phyloP scores from a whole-genome alignment of 1,140 invertebrate genomes.

The Cyclargus thomasi region DNA sequence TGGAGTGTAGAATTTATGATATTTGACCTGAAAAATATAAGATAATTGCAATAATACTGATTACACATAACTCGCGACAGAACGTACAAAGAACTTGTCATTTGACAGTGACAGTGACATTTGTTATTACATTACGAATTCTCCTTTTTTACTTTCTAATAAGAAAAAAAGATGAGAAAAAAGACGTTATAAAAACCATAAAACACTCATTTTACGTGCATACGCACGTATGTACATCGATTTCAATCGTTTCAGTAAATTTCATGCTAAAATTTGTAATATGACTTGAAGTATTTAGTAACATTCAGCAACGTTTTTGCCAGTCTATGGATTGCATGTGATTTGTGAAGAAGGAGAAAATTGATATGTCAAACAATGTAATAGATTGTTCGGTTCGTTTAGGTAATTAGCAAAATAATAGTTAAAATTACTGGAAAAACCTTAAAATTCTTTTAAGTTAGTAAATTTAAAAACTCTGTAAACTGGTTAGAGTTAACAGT shows the following conservation, averaged over 20 bases:
- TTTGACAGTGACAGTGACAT: conserved; percentile 7
- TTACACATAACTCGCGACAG: conserved; percentile 1
- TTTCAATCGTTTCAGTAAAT: no score
- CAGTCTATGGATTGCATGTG: background rate
- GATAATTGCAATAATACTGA: conserved; percentile 6
- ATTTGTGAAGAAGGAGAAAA: background rate
- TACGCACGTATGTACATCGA: no score
- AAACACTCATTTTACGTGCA: no score
- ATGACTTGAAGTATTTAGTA: no score
- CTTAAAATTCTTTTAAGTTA: background rate
- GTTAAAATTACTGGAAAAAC: background rate
- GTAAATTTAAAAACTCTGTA: background rate
- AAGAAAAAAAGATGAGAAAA: background rate
- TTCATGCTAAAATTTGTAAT: no score
- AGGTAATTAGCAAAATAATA: background rate
- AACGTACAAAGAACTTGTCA: conserved; percentile 9
- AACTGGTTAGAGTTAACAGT: background rate
- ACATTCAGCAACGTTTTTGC: no score
- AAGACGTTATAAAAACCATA: no score
- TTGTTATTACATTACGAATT: background rate
- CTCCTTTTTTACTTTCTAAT: background rate
- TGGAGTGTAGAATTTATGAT: background rate
- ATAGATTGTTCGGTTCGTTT: conserved; percentile 6
- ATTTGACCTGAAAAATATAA: conserved; percentile 9
- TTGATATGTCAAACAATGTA: background rate